Evolutionary conservation across 2,888 invertebrate genomes (phyloP).

Genomic region (Danaus chrysippus): DNA sequence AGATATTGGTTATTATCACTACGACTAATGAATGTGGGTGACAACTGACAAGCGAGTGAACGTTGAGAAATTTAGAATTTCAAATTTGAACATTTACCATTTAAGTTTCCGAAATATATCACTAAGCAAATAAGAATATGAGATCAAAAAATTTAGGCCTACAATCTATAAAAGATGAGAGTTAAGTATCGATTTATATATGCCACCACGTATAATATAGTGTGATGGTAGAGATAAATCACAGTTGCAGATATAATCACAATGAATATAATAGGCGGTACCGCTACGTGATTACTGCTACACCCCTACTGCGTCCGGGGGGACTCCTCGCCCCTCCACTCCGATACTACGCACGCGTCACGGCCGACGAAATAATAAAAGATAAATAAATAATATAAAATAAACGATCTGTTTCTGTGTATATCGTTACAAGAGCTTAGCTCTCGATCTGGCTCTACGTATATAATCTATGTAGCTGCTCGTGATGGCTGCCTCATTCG

Average conservation of each 20-base stretch:
- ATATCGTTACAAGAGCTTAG: constrained; percentile 47
- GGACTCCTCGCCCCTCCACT: constrained; percentile 11
- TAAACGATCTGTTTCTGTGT: constrained; percentile 56
- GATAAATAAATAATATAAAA: constrained; percentile 60
- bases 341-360: constrained; percentile 27
- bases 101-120: constrained; percentile 70
- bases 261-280: constrained; percentile 73
- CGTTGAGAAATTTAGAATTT: constrained; percentile 62
- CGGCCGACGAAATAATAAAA: constrained; percentile 57
- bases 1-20: constrained; percentile 71
- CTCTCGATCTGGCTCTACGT: constrained; percentile 36
- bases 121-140: constrained; percentile 79
- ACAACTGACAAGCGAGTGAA: constrained; percentile 68
- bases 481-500: constrained; percentile 58
- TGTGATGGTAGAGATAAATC: constrained; percentile 75
- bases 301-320: neutral
- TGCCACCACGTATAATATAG: constrained; percentile 67
- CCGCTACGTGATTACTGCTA: constrained; percentile 61
- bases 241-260: constrained; percentile 75
- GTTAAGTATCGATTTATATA: constrained; percentile 73
- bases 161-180: constrained; percentile 67
- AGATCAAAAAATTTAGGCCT: constrained; percentile 78
- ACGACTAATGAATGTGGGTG: constrained; percentile 67
- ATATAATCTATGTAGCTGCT: constrained; percentile 52
- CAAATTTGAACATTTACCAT: constrained; percentile 65